These are phyloP conservation scores for Malurus cyaneus DNA, from an alignment of 2,113 vertebrate genomes.

Conservation along the genomic window DNA sequence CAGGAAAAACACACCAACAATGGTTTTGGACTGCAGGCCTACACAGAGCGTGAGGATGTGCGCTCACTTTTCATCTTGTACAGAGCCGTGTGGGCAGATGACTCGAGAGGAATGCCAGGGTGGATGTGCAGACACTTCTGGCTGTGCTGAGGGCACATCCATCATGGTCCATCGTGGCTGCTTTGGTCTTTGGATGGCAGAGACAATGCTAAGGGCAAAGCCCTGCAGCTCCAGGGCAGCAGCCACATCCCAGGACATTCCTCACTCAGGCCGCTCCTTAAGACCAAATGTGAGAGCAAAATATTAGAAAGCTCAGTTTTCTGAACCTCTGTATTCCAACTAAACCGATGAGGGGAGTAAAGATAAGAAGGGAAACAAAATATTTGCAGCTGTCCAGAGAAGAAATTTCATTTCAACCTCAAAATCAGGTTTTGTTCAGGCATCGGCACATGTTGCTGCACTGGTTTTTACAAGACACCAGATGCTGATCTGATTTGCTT, in stretches of 20 bases:
- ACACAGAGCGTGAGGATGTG: background rate
- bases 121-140: background rate
- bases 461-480: background rate
- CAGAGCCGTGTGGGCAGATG: no score
- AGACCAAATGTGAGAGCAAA: background rate
- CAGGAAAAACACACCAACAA: rapidly evolving
- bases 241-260: background rate
- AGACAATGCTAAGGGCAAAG: no score
- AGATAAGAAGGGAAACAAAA: background rate
- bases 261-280: background rate
- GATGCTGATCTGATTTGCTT: constrained; percentile 36
- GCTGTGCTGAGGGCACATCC: background rate
- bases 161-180: background rate
- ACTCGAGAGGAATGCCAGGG: background rate
- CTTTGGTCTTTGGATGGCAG: background rate
- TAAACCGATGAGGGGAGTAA: background rate
- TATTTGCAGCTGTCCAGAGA: background rate
- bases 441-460: background rate
- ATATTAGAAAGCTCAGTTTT: background rate
- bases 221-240: background rate
- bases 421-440: background rate
- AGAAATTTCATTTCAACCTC: background rate
- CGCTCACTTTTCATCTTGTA: background rate
- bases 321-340: background rate
- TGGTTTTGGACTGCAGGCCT: background rate